These are phyloP conservation scores for Sphaerodactylus townsendi DNA, from an alignment of 2,113 vertebrate species.

Conservation along the genomic window DNA sequence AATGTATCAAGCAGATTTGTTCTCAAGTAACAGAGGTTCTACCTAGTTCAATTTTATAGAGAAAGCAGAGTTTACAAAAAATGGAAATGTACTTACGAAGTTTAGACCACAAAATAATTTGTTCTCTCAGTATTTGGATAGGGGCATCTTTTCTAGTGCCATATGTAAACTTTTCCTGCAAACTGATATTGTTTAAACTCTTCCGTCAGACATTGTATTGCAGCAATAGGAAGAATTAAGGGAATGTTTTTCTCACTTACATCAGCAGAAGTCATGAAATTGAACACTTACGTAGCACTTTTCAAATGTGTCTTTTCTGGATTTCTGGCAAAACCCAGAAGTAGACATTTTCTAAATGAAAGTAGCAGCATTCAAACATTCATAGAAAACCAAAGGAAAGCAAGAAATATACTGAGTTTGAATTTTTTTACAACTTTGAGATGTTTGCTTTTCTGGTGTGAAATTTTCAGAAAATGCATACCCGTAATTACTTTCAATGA, in stretches of 20 bases:
- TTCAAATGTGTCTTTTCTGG: not conserved
- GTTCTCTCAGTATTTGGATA: conserved; percentile 32
- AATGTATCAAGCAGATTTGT: not conserved
- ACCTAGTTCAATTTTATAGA: conserved; percentile 41
- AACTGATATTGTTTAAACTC: conserved; percentile 32
- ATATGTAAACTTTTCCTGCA: conserved; percentile 26
- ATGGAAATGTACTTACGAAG: not conserved
- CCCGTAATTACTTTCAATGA: conserved; percentile 3
- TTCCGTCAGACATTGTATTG: conserved; percentile 50
- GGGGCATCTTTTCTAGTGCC: conserved; percentile 35
- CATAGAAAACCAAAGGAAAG: conserved; percentile 26
- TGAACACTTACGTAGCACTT: conserved; percentile 32
- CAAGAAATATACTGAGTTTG: conserved; percentile 16
- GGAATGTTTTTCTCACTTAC: conserved; percentile 36
- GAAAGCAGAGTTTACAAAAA: conserved; percentile 33
- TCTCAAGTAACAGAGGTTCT: conserved; percentile 37
- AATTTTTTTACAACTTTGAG: conserved; percentile 16
- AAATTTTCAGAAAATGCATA: conserved; percentile 2
- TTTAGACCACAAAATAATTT: conserved; percentile 11
- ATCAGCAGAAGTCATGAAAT: conserved; percentile 36
- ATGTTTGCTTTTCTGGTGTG: conserved; percentile 12
- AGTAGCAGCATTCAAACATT: not conserved
- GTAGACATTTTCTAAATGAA: conserved; percentile 33
- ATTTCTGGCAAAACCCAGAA: not conserved
- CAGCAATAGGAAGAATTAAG: conserved; percentile 43